Evolutionary conservation across 2,888 invertebrate species (phyloP), one percentile per base, ranked within the genome.

Genomic region (Tachina grossa): DNA sequence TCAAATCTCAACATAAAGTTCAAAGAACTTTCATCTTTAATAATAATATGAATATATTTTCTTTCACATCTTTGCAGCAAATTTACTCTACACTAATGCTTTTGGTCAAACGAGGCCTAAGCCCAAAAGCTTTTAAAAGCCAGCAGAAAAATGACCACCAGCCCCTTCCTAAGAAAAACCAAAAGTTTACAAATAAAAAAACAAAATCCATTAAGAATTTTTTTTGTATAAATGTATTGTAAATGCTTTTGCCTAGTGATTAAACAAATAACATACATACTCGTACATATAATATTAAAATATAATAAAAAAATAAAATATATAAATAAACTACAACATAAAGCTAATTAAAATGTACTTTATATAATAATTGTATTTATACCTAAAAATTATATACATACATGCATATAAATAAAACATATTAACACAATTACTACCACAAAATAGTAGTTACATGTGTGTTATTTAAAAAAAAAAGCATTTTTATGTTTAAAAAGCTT

Each of bases 211-310:
- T 31, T 66, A 80, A 57, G 31, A 66, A 13, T 53, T 59, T 79
- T 51, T 79, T 83, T 83, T 83, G 76, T 83, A 83, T 83, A 83
- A 83, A 83, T 77, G 65, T 83, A 83, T 66, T 83, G 77, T 77
- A 83, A 83, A 83, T 83, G 83, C 83, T 83, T 22, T 31, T 83
- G 83, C 77, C 65, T 81, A 81, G 80, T 51, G 45, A 68, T 63
- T 78, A 69, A 59, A 69, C 2, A 31, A 43, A 31, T 31, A 31
- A 31, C 31, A 31, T 6, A 61, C 10, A 53, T 31, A 74, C 31
- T n/a, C n/a, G 6, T 31, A 61, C 8, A 53, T 16, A 74, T 11
- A 9, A 45, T 43, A 47, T 31, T 16, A 22, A 77, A 51, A 22
- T 53, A 59, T n/a, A n/a, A n/a, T n/a, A n/a, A n/a, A n/a, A n/a